Conservation (phyloP, 2,797 vertebrate species). For the Lycodopsis pacificus region DNA sequence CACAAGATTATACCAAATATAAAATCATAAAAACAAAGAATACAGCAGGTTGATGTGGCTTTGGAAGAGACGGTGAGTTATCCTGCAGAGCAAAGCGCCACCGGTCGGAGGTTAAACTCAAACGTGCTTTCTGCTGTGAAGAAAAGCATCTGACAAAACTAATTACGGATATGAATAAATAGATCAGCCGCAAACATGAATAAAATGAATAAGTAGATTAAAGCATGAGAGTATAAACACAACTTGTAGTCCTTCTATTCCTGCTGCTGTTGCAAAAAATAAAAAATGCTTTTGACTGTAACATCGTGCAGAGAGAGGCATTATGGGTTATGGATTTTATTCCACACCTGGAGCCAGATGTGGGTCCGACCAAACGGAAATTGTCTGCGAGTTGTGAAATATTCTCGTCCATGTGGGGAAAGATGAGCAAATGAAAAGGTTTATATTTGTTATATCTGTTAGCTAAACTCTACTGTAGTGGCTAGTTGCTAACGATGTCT, state of each 20-base stretch:
- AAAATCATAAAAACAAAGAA: conserved; percentile 43
- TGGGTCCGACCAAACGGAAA: neutral
- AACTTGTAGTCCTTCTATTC: neutral
- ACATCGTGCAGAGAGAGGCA: neutral
- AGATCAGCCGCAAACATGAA: conserved; percentile 5
- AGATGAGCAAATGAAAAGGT: neutral
- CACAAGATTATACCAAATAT: conserved; percentile 20
- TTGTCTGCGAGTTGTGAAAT: neutral
- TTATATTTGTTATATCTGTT: neutral
- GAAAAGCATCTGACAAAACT: conserved; percentile 13
- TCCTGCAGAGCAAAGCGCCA: neutral
- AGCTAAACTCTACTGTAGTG: neutral
- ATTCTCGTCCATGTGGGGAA: neutral
- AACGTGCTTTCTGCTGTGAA: neutral
- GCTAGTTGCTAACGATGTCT: neutral
- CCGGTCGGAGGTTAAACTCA: conserved; percentile 24
- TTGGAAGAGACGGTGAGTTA: conserved; percentile 22
- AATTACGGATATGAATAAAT: conserved; percentile 12
- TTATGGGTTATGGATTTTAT: neutral
- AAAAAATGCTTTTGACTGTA: neutral
- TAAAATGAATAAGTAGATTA: conserved; percentile 9
- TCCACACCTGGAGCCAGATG: neutral
- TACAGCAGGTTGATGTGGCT: conserved; percentile 24
- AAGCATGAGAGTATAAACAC: neutral
- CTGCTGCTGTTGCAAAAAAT: neutral